Evolutionary conservation across 2,888 invertebrate genomes (phyloP), one percentile per base, ranked within the genome.

Genomic region (Pherbina coryleti): DNA sequence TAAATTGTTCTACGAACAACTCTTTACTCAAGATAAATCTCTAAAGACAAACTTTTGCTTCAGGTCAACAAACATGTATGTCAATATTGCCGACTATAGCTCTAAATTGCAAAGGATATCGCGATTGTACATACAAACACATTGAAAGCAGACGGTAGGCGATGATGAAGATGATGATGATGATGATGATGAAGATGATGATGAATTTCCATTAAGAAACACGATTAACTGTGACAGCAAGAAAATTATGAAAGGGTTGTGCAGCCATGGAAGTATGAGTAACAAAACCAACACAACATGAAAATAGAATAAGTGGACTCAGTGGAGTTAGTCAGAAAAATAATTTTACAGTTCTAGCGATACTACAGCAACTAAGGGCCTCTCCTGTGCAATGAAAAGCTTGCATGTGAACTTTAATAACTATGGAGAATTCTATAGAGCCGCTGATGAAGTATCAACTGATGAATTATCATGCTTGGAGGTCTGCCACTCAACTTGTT

Each of bases 221-320:
- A 37, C 17, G 25, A 66, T 75, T 31, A 34, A 34, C 28, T 37
- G 66, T 55, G 62, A 74, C 64, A 62, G 67, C 62, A 49, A 37
- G 22, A n/a, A 74, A 44, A 64, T 31, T 74, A 22, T 51, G 64
- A 62, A 74, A 74, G 74, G 74, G 74, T 31, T 49, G 19, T 28
- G 44, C 19, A 8, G 51, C 19, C 3, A 19, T 51, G 34, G 22
- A 22, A 14, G 3, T 2, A 31, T 17, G 28, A 34, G 53, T 19
- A n/a, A 22, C 7, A 11, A 28, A 14, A 28, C 2, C 11, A 31
- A 3, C 44, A 11, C 11, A 14, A 19, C 5, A 25, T 9, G 57
- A 9, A 55, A 55, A 4, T 8, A 19, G 25, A 22, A 28, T 25
- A 28, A 25, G 2, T 8, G 25, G 25, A 60, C 9, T 19, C 17